Evolutionary conservation across 2,113 vertebrate genomes (phyloP).

Genomic region (Merops nubicus): DNA sequence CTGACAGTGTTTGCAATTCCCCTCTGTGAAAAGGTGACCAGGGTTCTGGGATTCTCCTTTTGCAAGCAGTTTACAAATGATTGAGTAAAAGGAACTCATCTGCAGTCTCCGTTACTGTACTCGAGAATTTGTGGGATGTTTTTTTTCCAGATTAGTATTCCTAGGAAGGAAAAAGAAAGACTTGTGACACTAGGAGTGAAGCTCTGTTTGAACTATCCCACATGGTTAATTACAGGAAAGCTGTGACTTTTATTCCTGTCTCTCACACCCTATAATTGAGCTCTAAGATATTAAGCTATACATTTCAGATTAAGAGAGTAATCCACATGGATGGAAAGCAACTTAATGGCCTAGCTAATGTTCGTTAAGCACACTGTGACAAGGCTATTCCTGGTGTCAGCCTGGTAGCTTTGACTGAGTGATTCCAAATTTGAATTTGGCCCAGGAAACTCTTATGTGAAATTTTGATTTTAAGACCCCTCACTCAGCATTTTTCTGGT

Average conservation of each 20-base stretch:
- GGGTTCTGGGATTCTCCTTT: slow-evolving; percentile 2
- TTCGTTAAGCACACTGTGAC: background rate
- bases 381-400: background rate
- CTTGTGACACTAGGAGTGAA: background rate
- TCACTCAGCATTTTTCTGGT: background rate
- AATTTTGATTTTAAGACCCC: background rate
- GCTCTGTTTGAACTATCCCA: background rate
- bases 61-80: background rate
- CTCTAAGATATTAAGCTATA: slow-evolving; percentile 13
- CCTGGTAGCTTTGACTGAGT: background rate
- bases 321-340: background rate
- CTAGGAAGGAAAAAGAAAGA: background rate
- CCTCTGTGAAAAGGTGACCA: background rate
- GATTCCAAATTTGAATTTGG: background rate
- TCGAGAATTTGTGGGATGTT: background rate
- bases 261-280: background rate
- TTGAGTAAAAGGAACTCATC: background rate
- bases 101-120: background rate
- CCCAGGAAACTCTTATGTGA: background rate
- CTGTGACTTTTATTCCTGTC: slow-evolving; percentile 5
- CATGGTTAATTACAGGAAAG: background rate
- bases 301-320: slow-evolving; percentile 6
- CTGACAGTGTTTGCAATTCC: background rate
- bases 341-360: background rate
- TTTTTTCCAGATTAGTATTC: background rate